Percentiles rank a stretch among this genome's conserved stretches.
Conservation (phyloP, 1,140 invertebrate species). For the Listronotus oregonensis region DNA sequence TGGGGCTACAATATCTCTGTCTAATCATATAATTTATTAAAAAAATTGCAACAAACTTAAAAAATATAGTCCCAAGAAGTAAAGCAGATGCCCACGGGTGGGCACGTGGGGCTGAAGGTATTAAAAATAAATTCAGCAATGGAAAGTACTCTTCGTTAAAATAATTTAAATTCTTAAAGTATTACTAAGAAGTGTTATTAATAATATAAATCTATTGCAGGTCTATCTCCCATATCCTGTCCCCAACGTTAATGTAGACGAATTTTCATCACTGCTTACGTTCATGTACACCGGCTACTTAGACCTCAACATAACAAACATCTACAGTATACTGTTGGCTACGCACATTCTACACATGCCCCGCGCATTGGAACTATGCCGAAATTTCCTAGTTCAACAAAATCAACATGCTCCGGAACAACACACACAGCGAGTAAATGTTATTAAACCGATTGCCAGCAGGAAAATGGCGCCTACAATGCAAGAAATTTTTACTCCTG, state of each 20-base stretch:
- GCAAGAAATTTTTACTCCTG: conserved; percentile 40
- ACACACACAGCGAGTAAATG: conserved; percentile 39
- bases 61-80: too few relatives aligned
- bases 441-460: conserved; percentile 59
- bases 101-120: too few relatives aligned
- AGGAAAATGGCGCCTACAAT: conserved; percentile 49
- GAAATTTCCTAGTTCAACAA: conserved; percentile 57
- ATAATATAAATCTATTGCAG: conserved; percentile 35
- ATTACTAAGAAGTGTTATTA: too few relatives aligned
- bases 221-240: conserved; percentile 55
- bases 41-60: too few relatives aligned
- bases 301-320: conserved; percentile 71
- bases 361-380: conserved; percentile 70
- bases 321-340: conserved; percentile 74
- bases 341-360: conserved; percentile 79
- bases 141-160: too few relatives aligned
- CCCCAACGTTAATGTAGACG: conserved; percentile 67
- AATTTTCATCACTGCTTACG: conserved; percentile 72
- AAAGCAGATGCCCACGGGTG: too few relatives aligned
- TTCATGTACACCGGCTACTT: conserved; percentile 80
- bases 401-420: conserved; percentile 23
- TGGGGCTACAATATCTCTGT: too few relatives aligned
- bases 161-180: too few relatives aligned
- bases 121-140: too few relatives aligned
- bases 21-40: too few relatives aligned